A percentile compares a stretch with the other conserved stretches of the same genome.
Conservation (phyloP, 1,140 invertebrate genomes). For the Drosophila mauritiana region DNA sequence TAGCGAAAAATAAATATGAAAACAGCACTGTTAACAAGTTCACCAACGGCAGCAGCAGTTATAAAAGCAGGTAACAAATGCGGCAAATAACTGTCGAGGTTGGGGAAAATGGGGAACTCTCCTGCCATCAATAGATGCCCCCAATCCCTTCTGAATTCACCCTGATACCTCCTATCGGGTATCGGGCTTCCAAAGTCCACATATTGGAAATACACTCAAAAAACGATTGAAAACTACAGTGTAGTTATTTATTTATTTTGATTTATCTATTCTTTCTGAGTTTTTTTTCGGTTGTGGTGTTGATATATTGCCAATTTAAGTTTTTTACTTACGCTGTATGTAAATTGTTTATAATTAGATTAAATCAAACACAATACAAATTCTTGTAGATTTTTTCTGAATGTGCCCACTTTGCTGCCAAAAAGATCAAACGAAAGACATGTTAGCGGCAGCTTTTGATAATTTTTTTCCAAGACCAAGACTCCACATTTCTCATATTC, state of each 20-base stretch:
- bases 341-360: neutral
- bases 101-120: slow-evolving; percentile 19
- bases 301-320: too few relatives aligned
- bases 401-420: slow-evolving; percentile 33
- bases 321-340: too few relatives aligned
- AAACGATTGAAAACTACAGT: neutral
- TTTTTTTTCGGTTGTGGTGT: too few relatives aligned
- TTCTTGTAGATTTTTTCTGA: neutral
- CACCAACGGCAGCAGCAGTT: slow-evolving; percentile 46
- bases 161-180: slow-evolving; percentile 31
- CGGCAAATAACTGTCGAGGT: slow-evolving; percentile 18
- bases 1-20: slow-evolving; percentile 64
- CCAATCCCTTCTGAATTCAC: slow-evolving; percentile 23
- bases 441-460: slow-evolving; percentile 80
- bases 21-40: slow-evolving; percentile 79
- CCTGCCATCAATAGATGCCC: slow-evolving; percentile 34
- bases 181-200: slow-evolving; percentile 11
- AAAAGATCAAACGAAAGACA: slow-evolving; percentile 79
- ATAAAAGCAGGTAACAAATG: slow-evolving; percentile 61
- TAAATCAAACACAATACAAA: neutral
- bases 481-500: slow-evolving; percentile 76
- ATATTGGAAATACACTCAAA: slow-evolving; percentile 14
- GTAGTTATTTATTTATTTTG: neutral
- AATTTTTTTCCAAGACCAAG: slow-evolving; percentile 61
- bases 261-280: too few relatives aligned